Percentiles rank a stretch among this genome's conserved stretches.
These are phyloP conservation scores for Tillus elongatus DNA, from an alignment of 2,888 invertebrate genomes.

Conservation along the genomic window DNA sequence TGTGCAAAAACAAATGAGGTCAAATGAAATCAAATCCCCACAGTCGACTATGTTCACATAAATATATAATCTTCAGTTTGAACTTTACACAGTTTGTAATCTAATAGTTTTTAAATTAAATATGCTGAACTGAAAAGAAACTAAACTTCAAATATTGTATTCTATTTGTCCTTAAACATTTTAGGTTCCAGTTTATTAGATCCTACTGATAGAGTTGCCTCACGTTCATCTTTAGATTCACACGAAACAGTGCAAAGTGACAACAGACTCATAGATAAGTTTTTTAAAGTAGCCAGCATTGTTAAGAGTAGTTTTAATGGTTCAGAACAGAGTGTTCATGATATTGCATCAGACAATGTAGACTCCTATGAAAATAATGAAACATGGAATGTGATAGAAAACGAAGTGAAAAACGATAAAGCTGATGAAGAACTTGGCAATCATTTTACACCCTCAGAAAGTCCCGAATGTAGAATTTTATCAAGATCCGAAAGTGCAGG, in stretches of 20 bases:
- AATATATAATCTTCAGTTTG: too few species aligned
- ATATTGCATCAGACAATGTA: constrained; percentile 12
- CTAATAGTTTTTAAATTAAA: too few species aligned
- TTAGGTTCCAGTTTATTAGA: constrained; percentile 34
- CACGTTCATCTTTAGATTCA: constrained; percentile 39
- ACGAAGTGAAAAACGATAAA: constrained; percentile 15
- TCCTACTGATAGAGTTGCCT: constrained; percentile 35
- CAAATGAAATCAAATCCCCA: too few species aligned
- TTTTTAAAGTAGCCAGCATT: constrained; percentile 56
- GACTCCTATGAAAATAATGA: constrained; percentile 17
- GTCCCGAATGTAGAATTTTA: constrained; percentile 51
- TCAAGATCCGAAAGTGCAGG: constrained; percentile 66
- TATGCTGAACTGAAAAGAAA: too few species aligned
- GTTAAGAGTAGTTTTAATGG: constrained; percentile 42
- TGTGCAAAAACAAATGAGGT: too few species aligned
- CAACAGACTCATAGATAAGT: constrained; percentile 46
- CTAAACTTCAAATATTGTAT: too few species aligned
- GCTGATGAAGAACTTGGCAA: constrained; percentile 19
- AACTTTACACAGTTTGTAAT: too few species aligned
- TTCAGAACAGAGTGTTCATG: constrained; percentile 25
- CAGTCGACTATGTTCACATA: too few species aligned
- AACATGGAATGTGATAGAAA: too few species aligned
- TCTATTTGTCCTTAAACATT: too few species aligned
- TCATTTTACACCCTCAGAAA: constrained; percentile 46
- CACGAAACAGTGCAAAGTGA: constrained; percentile 37